Evolutionary conservation across 2,888 invertebrate genomes (phyloP), one percentile per base, ranked within the genome.

Genomic region (Chymomyza fuscimana): DNA sequence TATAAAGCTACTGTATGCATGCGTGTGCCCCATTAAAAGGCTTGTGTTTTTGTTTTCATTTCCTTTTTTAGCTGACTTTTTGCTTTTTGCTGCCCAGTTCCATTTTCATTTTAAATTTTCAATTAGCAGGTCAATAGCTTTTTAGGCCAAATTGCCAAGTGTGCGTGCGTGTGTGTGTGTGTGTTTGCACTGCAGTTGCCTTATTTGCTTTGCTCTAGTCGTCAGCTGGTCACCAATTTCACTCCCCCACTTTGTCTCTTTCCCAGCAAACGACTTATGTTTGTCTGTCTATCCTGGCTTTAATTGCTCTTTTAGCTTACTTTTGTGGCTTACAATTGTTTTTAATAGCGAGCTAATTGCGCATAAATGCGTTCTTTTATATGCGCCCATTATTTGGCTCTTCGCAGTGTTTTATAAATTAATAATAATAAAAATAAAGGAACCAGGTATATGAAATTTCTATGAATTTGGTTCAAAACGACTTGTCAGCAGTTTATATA

Each of bases 111-210:
- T 67, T 79, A 73, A 74, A 77, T 77, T 87, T 80, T 76, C 86
- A 86, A 86, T 87, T 86, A 86, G 86, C 86, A 84, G 88, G 85
- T 87, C 85, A 87, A 87, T 87, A 87, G 88, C 82, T 87, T 87
- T 85, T 84, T 85, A 85, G 85, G 85, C 86, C 85, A 86, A 87
- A 84, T 80, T 86, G 50, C 19, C 40, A 63, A 15, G 50, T 32
- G 32, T 29, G n/a, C 22, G 25, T 25, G 76, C 88, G 79, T 83
- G 32, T 32, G 32, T 32, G 32, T 32, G 32, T 32, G 32, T 32
- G 32, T 32, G 32, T 32, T 77, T 83, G 80, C 81, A 81, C 72
- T 83, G 86, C 82, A 87, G 81, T 81, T 80, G 77, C 72, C 74
- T 74, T 52, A 54, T 62, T 54, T 69, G 62, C 65, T 67, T 70